These are phyloP conservation scores for Acanthoscelides obtectus DNA, from an alignment of 2,888 invertebrate genomes.

Conservation along the genomic window DNA sequence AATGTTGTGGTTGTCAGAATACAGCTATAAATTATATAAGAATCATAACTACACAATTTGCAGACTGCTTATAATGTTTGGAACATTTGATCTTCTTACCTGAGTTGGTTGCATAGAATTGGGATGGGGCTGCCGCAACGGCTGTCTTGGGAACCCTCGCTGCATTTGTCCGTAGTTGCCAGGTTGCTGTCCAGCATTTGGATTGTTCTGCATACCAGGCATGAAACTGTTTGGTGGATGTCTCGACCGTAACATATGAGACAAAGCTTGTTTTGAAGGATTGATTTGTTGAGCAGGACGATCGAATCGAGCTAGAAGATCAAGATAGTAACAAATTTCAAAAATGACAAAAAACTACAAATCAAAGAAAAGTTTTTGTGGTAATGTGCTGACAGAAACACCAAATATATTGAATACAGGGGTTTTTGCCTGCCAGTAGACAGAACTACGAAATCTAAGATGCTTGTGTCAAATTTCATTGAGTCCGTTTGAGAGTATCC, in stretches of 20 bases:
- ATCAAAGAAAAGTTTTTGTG: background rate
- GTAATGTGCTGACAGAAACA: background rate
- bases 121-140: slow-evolving; percentile 46
- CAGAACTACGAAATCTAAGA: no score
- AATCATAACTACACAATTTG: no score
- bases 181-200: slow-evolving; percentile 38
- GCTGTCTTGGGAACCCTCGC: slow-evolving; percentile 49
- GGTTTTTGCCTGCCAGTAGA: no score
- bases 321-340: background rate
- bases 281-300: slow-evolving; percentile 55
- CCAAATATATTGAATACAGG: no score
- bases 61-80: no score
- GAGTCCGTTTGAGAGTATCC: no score
- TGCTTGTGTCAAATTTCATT: no score
- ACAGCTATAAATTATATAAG: no score
- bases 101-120: slow-evolving; percentile 45
- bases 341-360: background rate
- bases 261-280: slow-evolving; percentile 80
- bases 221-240: slow-evolving; percentile 57
- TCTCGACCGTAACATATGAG: slow-evolving; percentile 77
- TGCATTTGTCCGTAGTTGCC: slow-evolving; percentile 49
- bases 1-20: no score
- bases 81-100: slow-evolving; percentile 25
- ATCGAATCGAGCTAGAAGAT: slow-evolving; percentile 50
- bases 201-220: slow-evolving; percentile 36